Conservation (phyloP, 2,888 invertebrate species). For the Papilio gigon region DNA sequence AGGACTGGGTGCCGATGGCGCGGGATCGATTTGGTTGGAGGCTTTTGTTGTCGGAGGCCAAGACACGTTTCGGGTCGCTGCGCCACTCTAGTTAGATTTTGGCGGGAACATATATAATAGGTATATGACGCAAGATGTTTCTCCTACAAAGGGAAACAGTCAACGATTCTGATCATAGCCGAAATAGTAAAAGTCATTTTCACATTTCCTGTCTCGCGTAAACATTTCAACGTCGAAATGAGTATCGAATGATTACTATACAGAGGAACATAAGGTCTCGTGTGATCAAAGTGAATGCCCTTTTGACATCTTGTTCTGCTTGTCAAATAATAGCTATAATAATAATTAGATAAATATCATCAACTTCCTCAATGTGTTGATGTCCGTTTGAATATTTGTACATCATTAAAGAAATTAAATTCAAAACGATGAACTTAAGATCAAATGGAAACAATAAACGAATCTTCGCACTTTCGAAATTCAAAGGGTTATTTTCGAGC, state of each 20-base stretch:
- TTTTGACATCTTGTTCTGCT: slow-evolving; percentile 41
- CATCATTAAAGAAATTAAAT: slow-evolving; percentile 35
- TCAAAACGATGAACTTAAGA: slow-evolving; percentile 7
- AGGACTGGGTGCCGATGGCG: too few species aligned
- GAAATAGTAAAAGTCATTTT: slow-evolving; percentile 16
- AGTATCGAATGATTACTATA: slow-evolving; percentile 16
- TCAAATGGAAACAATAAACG: slow-evolving; percentile 32
- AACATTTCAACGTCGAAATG: slow-evolving; percentile 9
- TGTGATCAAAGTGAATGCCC: slow-evolving; percentile 50
- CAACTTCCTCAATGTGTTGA: slow-evolving; percentile 37
- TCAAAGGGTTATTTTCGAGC: slow-evolving; percentile 17
- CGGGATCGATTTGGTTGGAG: too few species aligned
- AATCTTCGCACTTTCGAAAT: slow-evolving; percentile 15
- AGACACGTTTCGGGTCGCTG: too few species aligned
- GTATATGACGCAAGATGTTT: background rate
- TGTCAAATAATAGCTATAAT: slow-evolving; percentile 35
- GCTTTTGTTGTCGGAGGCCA: too few species aligned
- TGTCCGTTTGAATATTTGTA: slow-evolving; percentile 33
- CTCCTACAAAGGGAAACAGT: slow-evolving; percentile 8
- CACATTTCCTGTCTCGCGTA: slow-evolving; percentile 15
- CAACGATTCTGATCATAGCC: slow-evolving; percentile 7
- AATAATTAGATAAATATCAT: slow-evolving; percentile 37
- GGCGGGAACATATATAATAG: background rate
- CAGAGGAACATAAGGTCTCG: slow-evolving; percentile 48
- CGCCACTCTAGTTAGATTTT: background rate